Evolutionary conservation across 2,888 invertebrate genomes (phyloP).

Genomic region (Gymnocheta viridis): DNA sequence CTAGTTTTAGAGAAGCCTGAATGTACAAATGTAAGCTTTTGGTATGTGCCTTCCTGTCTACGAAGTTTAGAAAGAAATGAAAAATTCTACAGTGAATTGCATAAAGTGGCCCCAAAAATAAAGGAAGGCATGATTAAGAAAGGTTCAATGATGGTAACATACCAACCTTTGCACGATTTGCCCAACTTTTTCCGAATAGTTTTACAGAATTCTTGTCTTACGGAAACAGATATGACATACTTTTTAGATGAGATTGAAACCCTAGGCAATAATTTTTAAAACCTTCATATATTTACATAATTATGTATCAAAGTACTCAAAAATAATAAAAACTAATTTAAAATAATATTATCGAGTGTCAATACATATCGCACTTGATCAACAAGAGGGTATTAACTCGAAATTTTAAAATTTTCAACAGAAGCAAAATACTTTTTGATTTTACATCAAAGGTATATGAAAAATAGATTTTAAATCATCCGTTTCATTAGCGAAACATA

Average conservation of each 20-base stretch:
- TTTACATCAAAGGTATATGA: too few relatives aligned
- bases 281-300: neutral
- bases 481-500: too few relatives aligned
- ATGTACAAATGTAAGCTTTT: conserved; percentile 97
- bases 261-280: conserved; percentile 88
- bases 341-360: too few relatives aligned
- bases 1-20: conserved; percentile 91
- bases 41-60: conserved; percentile 93
- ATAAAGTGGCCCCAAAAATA: conserved; percentile 94
- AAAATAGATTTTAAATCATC: too few relatives aligned
- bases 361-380: too few relatives aligned
- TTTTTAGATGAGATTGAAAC: conserved; percentile 94
- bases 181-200: conserved; percentile 98
- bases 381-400: too few relatives aligned
- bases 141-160: conserved; percentile 97
- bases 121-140: conserved; percentile 97
- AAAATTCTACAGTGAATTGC: conserved; percentile 86
- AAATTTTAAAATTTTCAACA: too few relatives aligned
- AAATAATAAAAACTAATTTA: too few relatives aligned
- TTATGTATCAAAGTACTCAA: neutral
- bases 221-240: conserved; percentile 91
- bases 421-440: too few relatives aligned
- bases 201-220: conserved; percentile 93
- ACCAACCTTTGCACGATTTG: conserved; percentile 92
- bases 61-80: conserved; percentile 82